A percentile compares a stretch with the other conserved stretches of the same genome.
Evolutionary conservation across 2,888 invertebrate species (phyloP).

Genomic region (Perithous albicinctus): DNA sequence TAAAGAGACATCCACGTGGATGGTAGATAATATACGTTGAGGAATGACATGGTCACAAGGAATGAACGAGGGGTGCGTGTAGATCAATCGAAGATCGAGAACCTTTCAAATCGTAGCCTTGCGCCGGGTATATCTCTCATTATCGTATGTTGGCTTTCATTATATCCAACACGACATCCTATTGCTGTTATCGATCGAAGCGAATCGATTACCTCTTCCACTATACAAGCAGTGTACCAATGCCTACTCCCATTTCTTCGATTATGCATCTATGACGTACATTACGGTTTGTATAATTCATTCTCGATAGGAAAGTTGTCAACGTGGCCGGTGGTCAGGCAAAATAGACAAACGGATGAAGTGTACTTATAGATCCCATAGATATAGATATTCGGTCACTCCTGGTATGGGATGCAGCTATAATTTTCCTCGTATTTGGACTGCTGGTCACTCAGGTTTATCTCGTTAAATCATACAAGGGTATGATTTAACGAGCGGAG

Average conservation of each 20-base stretch:
- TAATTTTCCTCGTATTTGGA: constrained; percentile 70
- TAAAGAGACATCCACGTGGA: constrained; percentile 33
- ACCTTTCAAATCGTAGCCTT: constrained; percentile 51
- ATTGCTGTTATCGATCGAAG: constrained; percentile 48
- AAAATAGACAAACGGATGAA: constrained; percentile 3
- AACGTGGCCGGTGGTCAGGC: constrained; percentile 45
- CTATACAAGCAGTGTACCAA: constrained; percentile 24
- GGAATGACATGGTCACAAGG: constrained; percentile 54
- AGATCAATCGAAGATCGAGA: constrained; percentile 57
- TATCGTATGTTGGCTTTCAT: constrained; percentile 53
- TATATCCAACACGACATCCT: constrained; percentile 53
- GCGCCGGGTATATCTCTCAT: constrained; percentile 24
- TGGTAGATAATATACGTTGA: constrained; percentile 29
- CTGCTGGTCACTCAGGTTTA: constrained; percentile 65
- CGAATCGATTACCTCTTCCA: constrained; percentile 58
- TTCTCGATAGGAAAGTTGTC: constrained; percentile 54
- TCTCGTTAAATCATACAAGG: constrained; percentile 70
- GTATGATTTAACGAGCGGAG: constrained; percentile 69
- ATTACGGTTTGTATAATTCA: constrained; percentile 53
- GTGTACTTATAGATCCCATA: not conserved
- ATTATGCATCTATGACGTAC: constrained; percentile 45
- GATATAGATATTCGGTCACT: constrained; percentile 24
- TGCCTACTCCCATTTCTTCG: constrained; percentile 53
- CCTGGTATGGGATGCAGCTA: constrained; percentile 43
- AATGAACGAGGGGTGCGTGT: constrained; percentile 55